phyloP scores from a whole-genome alignment of 2,113 vertebrate genomes.

The Sorex fumeus region DNA sequence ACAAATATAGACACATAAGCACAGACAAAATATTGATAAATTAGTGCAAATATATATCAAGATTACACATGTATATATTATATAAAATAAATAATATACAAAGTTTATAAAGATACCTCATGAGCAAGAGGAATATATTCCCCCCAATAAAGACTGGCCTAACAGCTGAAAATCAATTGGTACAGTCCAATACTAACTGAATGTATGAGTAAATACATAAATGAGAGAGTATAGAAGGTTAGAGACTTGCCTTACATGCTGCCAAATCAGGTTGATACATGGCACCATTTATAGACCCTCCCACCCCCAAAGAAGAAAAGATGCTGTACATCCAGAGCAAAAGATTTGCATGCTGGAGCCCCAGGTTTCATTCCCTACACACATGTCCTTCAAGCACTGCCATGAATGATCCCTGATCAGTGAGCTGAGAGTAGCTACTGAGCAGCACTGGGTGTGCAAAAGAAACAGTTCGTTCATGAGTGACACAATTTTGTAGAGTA shows the following conservation, averaged over 20 bases:
- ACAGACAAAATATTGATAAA: constrained; percentile 45
- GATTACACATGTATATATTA: neutral
- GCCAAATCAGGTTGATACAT: too few relatives aligned
- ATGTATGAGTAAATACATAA: neutral
- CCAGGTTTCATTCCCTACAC: too few relatives aligned
- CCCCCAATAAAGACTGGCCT: constrained; percentile 26
- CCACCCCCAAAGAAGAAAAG: too few relatives aligned
- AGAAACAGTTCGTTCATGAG: neutral
- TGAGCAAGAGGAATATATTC: neutral
- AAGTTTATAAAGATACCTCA: neutral
- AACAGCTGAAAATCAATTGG: constrained; percentile 49
- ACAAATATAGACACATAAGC: neutral
- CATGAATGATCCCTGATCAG: too few relatives aligned
- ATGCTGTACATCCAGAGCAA: too few relatives aligned
- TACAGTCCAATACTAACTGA: constrained; percentile 30
- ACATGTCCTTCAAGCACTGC: too few relatives aligned
- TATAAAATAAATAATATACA: too few relatives aligned
- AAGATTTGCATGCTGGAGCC: too few relatives aligned
- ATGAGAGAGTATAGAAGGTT: neutral
- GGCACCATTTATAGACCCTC: too few relatives aligned
- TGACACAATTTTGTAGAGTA: constrained; percentile 8
- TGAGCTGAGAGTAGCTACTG: too few relatives aligned
- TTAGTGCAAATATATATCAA: neutral
- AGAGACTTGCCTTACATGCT: too few relatives aligned
- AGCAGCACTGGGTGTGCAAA: too few relatives aligned